Evolutionary conservation across 2,888 invertebrate genomes (phyloP), one percentile per base, ranked within the genome.

Genomic region (Rhodophaea formosa): DNA sequence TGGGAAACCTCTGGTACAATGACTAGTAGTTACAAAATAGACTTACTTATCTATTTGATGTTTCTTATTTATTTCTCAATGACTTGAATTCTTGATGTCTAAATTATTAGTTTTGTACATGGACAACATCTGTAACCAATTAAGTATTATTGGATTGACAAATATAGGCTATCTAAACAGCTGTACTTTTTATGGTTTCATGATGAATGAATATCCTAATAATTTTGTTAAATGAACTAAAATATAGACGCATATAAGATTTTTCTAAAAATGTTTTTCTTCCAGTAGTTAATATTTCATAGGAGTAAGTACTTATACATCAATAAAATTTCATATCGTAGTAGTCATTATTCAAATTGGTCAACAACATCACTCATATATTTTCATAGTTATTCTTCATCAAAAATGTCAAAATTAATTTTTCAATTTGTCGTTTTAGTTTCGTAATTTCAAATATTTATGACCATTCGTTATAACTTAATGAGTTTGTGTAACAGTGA

Each of bases 401-500:
- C 10, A 5, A 39, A 23, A 39, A n/a, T 39, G 39, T 39, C n/a
- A n/a, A n/a, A 3, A 39, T 39, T 12, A n/a, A n/a, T n/a, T n/a
- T n/a, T n/a, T n/a, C n/a, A n/a, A n/a, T n/a, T n/a, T n/a, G n/a
- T n/a, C n/a, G n/a, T n/a, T n/a, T n/a, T n/a, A n/a, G n/a, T n/a
- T n/a, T n/a, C n/a, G 10, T 39, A 39, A 39, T 12, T 10, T n/a
- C 39, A 8, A 12, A 39, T 12, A 39, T 39, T n/a, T 5, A 44
- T 44, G 43, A 29, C 17, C 53, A 44, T 29, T 53, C 44, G 29
- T 39, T 47, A 42, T 43, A 14, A 23, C 30, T 42, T 39, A 23
- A 15, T 35, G 32, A 7, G 23, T 14, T 47, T 15, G 44, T 54
- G 42, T 5, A 51, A 23, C 23, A 39, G 47, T 47, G 56, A 14